Base-by-base conservation (phyloP, 1,140 invertebrate genomes). In the Condylostylus longicornis region DNA sequence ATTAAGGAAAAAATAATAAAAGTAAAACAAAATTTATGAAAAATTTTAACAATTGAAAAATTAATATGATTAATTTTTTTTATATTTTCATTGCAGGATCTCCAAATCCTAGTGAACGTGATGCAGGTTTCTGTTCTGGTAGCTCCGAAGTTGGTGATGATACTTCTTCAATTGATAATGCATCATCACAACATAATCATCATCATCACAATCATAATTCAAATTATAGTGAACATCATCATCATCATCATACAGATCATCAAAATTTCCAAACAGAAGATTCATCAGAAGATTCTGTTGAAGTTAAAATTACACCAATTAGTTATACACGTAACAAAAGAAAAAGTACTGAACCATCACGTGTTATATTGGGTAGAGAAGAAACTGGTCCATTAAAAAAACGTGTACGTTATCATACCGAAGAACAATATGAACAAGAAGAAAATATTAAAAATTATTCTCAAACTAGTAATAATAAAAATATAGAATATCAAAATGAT, bases 261-360 rank as follows among this genome's bases (percentile, higher is more conserved):
- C n/a, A n/a, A n/a, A n/a, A n/a, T n/a, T n/a, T n/a, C n/a, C 75
- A 5, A 73, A 70, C 32, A 62, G 68, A 33, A 17, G 42, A 72
- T 28, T 71, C 74, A 25, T 82, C 77, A 15, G 80, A 82, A 44
- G 79, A 84, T 58, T 80, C 79, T 33, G 62, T 82, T 2, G 72
- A 81, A 46, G 72, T 75, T 9, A 71, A 74, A 42, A 64, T 72
- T 2, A 67, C 63, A 13, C 63, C 79, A 5, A 77, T 79, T 25
- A 68, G 70, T 2, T 57, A 74, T 30, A 50, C 67, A 31, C 71
- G 75, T 40, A 70, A 72, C 49, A 82, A 82, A 52, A 61, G 80
- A 18, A 82, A 82, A 43, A 65, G 76, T 37, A 70, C 75, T 9
- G 81, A 85, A 38, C 77, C 79, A 0, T 67, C 74, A 46, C 50